Conservation (phyloP, 2,888 invertebrate species). For the Polia nebulosa region DNA sequence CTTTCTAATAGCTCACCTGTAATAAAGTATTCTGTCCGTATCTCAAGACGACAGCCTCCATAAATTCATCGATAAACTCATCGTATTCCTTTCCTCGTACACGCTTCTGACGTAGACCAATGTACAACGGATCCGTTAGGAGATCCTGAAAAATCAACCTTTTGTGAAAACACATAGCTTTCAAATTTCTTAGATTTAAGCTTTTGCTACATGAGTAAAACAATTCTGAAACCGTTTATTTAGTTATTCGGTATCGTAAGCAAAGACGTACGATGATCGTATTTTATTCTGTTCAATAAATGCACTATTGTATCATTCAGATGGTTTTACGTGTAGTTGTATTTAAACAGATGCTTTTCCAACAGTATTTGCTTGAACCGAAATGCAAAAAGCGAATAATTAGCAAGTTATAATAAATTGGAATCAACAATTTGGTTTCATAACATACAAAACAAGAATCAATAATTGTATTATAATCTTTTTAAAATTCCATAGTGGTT, state of each 20-base stretch:
- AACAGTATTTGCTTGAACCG: neutral
- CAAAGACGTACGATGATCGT: slow-evolving; percentile 8
- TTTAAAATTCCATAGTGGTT: slow-evolving; percentile 8
- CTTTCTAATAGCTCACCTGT: slow-evolving; percentile 86
- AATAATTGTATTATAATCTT: slow-evolving; percentile 5
- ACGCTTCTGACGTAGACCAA: slow-evolving; percentile 97
- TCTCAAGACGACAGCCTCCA: slow-evolving; percentile 97
- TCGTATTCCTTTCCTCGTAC: slow-evolving; percentile 97
- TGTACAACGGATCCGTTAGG: slow-evolving; percentile 98
- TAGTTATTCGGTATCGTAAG: slow-evolving; percentile 19
- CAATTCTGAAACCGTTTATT: slow-evolving; percentile 25
- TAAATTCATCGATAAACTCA: slow-evolving; percentile 98
- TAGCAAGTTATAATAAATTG: too few relatives aligned
- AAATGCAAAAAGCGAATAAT: neutral
- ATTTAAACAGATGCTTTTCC: neutral
- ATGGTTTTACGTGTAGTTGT: neutral
- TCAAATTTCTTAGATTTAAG: neutral
- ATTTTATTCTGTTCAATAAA: slow-evolving; percentile 19
- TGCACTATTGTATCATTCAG: too few relatives aligned
- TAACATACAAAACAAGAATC: neutral
- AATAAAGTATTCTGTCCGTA: slow-evolving; percentile 97
- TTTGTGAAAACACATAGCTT: slow-evolving; percentile 3
- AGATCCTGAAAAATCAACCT: slow-evolving; percentile 91
- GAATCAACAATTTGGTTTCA: neutral
- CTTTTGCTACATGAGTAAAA: slow-evolving; percentile 5